A percentile compares a stretch with the other conserved stretches of the same genome.
These are phyloP conservation scores for Oncorhynchus clarkii DNA, from an alignment of 2,113 vertebrate genomes.

Conservation along the genomic window DNA sequence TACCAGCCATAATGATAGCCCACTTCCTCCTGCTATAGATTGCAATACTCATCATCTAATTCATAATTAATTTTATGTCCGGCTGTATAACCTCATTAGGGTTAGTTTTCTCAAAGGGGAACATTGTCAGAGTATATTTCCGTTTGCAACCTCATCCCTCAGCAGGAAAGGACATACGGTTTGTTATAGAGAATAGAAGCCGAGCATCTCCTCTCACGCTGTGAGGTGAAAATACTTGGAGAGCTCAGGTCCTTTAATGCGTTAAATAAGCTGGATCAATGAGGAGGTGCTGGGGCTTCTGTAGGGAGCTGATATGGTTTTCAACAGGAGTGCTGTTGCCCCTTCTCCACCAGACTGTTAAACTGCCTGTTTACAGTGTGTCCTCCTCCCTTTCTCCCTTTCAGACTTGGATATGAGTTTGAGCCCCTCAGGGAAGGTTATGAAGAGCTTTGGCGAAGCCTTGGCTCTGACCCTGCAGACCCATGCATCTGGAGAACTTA, in stretches of 20 bases:
- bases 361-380: constrained; percentile 39
- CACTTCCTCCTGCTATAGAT: too few relatives aligned
- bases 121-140: constrained; percentile 4
- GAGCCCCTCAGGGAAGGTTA: constrained; percentile 78
- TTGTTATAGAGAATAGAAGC: constrained; percentile 23
- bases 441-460: constrained; percentile 76
- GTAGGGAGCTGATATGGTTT: constrained; percentile 26
- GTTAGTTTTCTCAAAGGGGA: not conserved
- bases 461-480: constrained; percentile 77
- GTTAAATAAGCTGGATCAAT: constrained; percentile 53
- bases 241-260: constrained; percentile 3
- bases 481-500: constrained; percentile 77
- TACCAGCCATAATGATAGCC: not conserved
- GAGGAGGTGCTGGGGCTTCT: constrained; percentile 36
- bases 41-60: not conserved
- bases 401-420: constrained; percentile 88
- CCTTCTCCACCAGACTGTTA: constrained; percentile 32
- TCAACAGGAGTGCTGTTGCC: constrained; percentile 38
- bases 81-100: not conserved
- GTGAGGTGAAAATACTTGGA: constrained; percentile 42
- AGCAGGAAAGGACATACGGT: constrained; percentile 4
- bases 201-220: constrained; percentile 1
- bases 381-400: constrained; percentile 38
- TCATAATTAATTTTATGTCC: not conserved
- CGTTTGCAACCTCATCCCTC: constrained; percentile 14